A percentile compares a stretch with the other conserved stretches of the same genome.
Conservation (phyloP, 1,140 invertebrate species). For the Battus philenor region DNA sequence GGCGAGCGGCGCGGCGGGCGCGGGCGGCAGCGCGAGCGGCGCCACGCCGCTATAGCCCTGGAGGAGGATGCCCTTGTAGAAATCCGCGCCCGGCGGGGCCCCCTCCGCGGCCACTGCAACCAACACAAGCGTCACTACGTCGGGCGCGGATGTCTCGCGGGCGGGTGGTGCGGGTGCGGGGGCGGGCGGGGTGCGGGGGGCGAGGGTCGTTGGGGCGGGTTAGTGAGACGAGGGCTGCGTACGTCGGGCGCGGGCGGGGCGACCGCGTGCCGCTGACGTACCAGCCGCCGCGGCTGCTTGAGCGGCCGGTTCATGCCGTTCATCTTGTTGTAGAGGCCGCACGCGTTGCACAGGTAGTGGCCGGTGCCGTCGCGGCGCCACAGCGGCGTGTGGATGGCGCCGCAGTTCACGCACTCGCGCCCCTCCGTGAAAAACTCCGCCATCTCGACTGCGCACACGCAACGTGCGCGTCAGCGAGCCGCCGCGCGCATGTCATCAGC, state of each 20-base stretch:
- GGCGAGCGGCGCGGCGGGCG: slow-evolving; percentile 70
- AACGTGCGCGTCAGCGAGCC: slow-evolving; percentile 27
- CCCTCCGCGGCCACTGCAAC: slow-evolving; percentile 88
- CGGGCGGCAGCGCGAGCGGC: slow-evolving; percentile 67
- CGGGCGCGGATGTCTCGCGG: slow-evolving; percentile 16
- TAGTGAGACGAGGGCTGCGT: slow-evolving; percentile 31
- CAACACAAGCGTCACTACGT: slow-evolving; percentile 75
- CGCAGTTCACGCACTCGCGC: slow-evolving; percentile 97
- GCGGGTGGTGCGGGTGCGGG: slow-evolving; percentile 34
- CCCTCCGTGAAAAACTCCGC: slow-evolving; percentile 87
- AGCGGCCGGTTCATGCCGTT: slow-evolving; percentile 95
- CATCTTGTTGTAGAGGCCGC: slow-evolving; percentile 97
- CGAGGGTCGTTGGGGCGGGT: slow-evolving; percentile 7
- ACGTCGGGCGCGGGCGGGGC: slow-evolving; percentile 48
- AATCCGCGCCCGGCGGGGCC: slow-evolving; percentile 83
- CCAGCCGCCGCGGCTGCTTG: slow-evolving; percentile 92
- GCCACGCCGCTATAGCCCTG: slow-evolving; percentile 56
- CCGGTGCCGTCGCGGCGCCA: slow-evolving; percentile 97
- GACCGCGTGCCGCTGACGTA: slow-evolving; percentile 79
- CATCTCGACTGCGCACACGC: slow-evolving; percentile 61
- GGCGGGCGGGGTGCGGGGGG: slow-evolving; percentile 32
- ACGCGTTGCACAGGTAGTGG: slow-evolving; percentile 99
- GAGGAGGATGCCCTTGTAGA: slow-evolving; percentile 86
- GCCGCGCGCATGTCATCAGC: too few species aligned
- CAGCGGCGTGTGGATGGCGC: slow-evolving; percentile 94